Conservation (phyloP, 1,140 invertebrate species). For the Diploscapter pachys region DNA sequence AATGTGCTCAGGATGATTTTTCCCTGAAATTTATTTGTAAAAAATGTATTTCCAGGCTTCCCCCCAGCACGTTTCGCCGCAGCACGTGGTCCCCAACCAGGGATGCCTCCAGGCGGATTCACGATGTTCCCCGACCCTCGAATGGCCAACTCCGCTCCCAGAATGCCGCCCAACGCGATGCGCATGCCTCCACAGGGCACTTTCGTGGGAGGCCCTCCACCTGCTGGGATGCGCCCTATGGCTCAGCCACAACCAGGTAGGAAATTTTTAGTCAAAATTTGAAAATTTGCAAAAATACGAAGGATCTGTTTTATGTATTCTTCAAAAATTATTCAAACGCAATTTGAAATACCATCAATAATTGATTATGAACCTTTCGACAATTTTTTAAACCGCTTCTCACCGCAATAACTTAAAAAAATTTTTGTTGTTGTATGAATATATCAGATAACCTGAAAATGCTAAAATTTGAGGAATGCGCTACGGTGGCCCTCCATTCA, state of each 20-base stretch:
- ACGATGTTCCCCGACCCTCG: constrained; percentile 17
- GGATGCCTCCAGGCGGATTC: constrained; percentile 20
- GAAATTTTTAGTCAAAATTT: too few relatives aligned
- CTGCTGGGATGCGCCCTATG: constrained; percentile 8
- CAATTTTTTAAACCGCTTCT: too few relatives aligned
- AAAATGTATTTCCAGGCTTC: neutral
- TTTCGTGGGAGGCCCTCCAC: constrained; percentile 4
- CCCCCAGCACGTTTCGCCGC: constrained; percentile 1
- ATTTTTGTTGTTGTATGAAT: too few relatives aligned
- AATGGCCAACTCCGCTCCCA: neutral
- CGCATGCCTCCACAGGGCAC: constrained; percentile 1
- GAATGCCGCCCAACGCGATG: constrained; percentile 23
- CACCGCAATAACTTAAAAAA: too few relatives aligned
- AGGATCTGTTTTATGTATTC: neutral
- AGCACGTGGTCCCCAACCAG: constrained; percentile 9
- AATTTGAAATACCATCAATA: neutral
- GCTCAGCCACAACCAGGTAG: neutral
- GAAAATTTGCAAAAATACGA: too few relatives aligned
- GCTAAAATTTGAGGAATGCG: constrained; percentile 11
- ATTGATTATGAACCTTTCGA: neutral
- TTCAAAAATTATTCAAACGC: neutral
- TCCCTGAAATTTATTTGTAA: neutral
- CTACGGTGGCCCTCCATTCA: neutral
- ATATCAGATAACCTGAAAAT: too few relatives aligned
- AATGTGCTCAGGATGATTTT: neutral